Evolutionary conservation across 2,797 vertebrate genomes (phyloP).

Genomic region (Halcyon badia): DNA sequence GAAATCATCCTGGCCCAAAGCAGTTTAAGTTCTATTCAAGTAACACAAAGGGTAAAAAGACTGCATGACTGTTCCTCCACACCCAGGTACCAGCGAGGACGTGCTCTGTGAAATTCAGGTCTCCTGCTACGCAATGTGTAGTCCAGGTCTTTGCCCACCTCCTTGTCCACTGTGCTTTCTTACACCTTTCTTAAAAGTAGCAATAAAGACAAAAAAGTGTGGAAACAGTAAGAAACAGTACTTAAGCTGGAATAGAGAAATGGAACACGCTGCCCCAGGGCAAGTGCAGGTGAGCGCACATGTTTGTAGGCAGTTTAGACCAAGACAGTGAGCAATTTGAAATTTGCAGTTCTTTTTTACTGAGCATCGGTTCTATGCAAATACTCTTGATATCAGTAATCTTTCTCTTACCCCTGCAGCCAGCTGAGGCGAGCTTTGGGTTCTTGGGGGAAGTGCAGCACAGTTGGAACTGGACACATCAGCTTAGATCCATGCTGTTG

Average conservation of each 20-base stretch:
- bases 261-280: background rate
- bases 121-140: background rate
- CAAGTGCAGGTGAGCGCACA: background rate
- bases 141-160: too few relatives aligned
- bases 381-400: slow-evolving; percentile 33
- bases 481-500: slow-evolving; percentile 56
- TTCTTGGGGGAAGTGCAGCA: slow-evolving; percentile 64
- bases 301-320: too few relatives aligned
- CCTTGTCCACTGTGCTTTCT: background rate
- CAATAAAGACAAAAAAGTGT: background rate
- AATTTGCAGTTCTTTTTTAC: background rate
- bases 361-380: background rate
- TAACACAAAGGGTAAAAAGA: background rate
- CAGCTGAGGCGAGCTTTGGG: slow-evolving; percentile 81
- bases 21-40: background rate
- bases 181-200: background rate
- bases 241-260: background rate
- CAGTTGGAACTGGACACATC: slow-evolving; percentile 75
- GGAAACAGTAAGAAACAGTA: background rate
- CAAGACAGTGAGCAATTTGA: background rate
- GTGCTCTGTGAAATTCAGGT: too few relatives aligned
- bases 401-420: slow-evolving; percentile 55
- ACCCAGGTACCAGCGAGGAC: background rate
- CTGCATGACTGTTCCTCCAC: background rate
- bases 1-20: background rate